Evolutionary conservation across 2,113 vertebrate species (phyloP), one percentile per base, ranked within the genome.

Genomic region (Lagopus leucura): DNA sequence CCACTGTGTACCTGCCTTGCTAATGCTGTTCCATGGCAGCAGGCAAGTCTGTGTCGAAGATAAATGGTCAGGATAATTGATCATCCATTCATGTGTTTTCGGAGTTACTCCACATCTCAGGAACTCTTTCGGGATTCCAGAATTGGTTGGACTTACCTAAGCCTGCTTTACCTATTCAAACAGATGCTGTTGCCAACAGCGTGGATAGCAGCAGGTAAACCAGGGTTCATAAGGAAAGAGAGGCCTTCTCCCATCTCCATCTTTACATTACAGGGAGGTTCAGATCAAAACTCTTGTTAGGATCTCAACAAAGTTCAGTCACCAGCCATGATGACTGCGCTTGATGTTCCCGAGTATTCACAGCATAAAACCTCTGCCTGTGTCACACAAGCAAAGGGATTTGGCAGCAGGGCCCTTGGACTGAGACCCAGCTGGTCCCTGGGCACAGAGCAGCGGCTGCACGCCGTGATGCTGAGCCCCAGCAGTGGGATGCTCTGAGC

Each of bases 1-100:
- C 47, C 18, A 0, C 10, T 43, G 32, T 36, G 7, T 9, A 36
- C 25, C 63, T 91, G 55, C 63, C 48, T 48, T 36, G 75, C 70
- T 36, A 27, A 60, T 24, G 9, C n/a, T 19, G 4, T 58, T 58
- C 24, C 2, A 24, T 17, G 55, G 6, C 10, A 63, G 63, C 63
- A 7, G n/a, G 24, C 47, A 64, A 42, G 57, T 22, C n/a, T 38
- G 42, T 42, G 34, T 30, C 48, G 11, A 19, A 64, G 34, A 9
- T 8, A 7, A 47, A 4, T 43, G 32, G 55, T 12, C 25, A 13
- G 27, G 11, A 28, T 32, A 55, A 36, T 4, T 34, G 28, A 34
- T 19, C 0, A 3, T n/a, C 30, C 32, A 12, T 19, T 57, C 40
- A 13, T 5, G n/a, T 30, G 27, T 25, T 47, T 17, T 13, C 1